These are phyloP conservation scores for Chionodraco myersi DNA, from an alignment of 2,113 vertebrate genomes.

Conservation along the genomic window DNA sequence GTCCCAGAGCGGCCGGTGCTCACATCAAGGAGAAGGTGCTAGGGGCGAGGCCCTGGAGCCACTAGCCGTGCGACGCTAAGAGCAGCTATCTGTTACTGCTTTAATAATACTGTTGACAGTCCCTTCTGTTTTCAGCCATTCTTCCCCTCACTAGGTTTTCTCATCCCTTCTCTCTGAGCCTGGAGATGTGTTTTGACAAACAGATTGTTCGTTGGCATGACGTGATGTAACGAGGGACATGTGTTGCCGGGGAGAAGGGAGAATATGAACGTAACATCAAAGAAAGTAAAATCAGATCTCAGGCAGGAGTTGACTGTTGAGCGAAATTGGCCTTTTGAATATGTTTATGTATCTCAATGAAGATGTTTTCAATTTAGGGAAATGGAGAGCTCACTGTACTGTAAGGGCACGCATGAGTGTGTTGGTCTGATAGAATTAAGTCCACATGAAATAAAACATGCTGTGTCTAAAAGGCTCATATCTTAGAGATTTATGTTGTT, in stretches of 20 bases:
- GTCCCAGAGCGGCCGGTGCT: constrained; percentile 60
- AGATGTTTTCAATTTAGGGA: constrained; percentile 71
- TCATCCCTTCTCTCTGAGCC: constrained; percentile 54
- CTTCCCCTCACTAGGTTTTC: constrained; percentile 38
- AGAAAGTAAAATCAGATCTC: constrained; percentile 68
- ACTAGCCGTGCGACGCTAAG: constrained; percentile 50
- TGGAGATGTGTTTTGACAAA: constrained; percentile 76
- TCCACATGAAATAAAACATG: constrained; percentile 61
- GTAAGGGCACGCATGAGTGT: constrained; percentile 33
- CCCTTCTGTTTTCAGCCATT: constrained; percentile 51
- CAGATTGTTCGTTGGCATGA: constrained; percentile 76
- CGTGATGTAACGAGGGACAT: constrained; percentile 78
- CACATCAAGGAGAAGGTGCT: constrained; percentile 75
- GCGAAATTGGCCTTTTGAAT: constrained; percentile 58
- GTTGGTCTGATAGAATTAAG: constrained; percentile 57
- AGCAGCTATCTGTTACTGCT: constrained; percentile 74
- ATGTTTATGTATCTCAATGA: constrained; percentile 65
- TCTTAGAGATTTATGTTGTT: constrained; percentile 46
- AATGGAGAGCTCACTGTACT: constrained; percentile 44
- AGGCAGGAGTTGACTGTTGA: constrained; percentile 51
- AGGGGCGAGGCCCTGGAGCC: constrained; percentile 29
- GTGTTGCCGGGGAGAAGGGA: constrained; percentile 65
- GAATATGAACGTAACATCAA: constrained; percentile 71
- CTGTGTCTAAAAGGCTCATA: constrained; percentile 42
- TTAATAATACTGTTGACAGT: constrained; percentile 70